Conservation (phyloP, 1,140 invertebrate species). For the Cephus cinctus region DNA sequence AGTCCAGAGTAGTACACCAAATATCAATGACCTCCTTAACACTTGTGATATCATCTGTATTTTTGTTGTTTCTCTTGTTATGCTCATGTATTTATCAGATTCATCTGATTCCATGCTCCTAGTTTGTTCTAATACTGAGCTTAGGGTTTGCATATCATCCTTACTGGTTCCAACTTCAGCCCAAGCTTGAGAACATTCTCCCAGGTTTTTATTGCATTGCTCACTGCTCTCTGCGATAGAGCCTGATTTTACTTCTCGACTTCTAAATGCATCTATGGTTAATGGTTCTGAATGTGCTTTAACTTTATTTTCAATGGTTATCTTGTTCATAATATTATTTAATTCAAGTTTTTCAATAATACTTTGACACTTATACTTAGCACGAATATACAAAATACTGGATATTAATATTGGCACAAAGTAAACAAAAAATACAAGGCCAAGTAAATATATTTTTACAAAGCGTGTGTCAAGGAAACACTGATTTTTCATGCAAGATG, state of each 20-base stretch:
- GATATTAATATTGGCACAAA: conserved; percentile 32
- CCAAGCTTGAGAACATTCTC: neutral
- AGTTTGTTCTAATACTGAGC: neutral
- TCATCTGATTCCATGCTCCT: neutral
- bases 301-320: conserved; percentile 13
- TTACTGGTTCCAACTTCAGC: neutral
- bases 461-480: conserved; percentile 32
- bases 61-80: neutral
- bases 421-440: conserved; percentile 31
- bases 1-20: conserved; percentile 31
- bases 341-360: neutral
- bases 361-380: conserved; percentile 16
- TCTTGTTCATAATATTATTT: neutral
- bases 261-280: conserved; percentile 1
- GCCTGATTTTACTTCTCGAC: too few relatives aligned
- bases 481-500: conserved; percentile 15
- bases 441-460: conserved; percentile 29
- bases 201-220: neutral
- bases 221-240: neutral
- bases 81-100: neutral
- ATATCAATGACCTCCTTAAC: conserved; percentile 22
- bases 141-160: neutral
- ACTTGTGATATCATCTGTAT: conserved; percentile 9
- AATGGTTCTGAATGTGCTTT: neutral
- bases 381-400: conserved; percentile 23